phyloP scores from a whole-genome alignment of 1,140 invertebrate species.

The Caenorhabditis inopinata region DNA sequence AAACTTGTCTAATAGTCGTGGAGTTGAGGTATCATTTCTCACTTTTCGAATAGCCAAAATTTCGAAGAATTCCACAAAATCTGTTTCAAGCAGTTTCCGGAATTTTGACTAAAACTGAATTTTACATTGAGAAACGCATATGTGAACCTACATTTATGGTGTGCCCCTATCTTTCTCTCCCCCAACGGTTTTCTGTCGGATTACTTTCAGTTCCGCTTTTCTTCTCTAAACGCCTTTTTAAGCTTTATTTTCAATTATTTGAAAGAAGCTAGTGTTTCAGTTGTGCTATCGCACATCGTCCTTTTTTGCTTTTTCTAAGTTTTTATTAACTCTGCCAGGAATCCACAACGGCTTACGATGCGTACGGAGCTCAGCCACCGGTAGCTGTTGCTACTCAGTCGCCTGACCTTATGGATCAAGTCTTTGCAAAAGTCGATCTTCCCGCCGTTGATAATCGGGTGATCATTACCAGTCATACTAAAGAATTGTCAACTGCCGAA shows the following conservation, averaged over 20 bases:
- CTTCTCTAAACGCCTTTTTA: not conserved
- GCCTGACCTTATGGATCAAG: slow-evolving; percentile 51
- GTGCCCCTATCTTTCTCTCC: not conserved
- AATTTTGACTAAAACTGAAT: too few species aligned
- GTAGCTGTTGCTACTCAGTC: too few species aligned
- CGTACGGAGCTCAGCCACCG: slow-evolving; percentile 21
- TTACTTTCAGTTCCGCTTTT: not conserved
- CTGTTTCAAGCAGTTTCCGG: too few species aligned
- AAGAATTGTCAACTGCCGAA: not conserved
- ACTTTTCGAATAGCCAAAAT: too few species aligned
- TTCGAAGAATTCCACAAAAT: too few species aligned
- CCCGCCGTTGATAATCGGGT: not conserved
- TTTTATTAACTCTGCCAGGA: slow-evolving; percentile 3
- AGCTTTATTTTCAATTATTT: not conserved
- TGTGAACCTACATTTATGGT: too few species aligned
- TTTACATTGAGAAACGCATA: too few species aligned
- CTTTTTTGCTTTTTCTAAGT: not conserved
- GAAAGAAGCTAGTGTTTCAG: too few species aligned
- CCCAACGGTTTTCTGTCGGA: slow-evolving; percentile 24
- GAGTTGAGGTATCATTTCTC: too few species aligned
- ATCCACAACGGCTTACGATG: not conserved
- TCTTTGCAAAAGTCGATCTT: slow-evolving; percentile 44
- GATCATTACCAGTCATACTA: not conserved
- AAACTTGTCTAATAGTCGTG: too few species aligned
- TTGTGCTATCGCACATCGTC: not conserved